Percentiles rank a stretch among this genome's conserved stretches.
phyloP scores from a whole-genome alignment of 2,113 vertebrate genomes.

The Arvicanthis niloticus region DNA sequence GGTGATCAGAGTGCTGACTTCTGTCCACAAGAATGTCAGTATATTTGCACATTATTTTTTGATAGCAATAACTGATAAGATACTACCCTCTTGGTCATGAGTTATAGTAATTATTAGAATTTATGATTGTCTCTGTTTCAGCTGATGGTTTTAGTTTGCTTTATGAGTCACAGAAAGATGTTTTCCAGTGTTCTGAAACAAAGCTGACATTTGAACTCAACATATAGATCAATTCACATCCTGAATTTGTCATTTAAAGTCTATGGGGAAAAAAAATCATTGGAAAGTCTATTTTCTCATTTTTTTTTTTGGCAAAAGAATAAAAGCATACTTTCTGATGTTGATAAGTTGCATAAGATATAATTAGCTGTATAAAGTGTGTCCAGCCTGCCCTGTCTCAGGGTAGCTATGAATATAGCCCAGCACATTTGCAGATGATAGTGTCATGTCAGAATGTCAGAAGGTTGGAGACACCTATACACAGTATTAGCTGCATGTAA shows the following conservation, averaged over 20 bases:
- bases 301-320: not conserved
- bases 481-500: not conserved
- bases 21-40: not conserved
- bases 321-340: not conserved
- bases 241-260: not conserved
- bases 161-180: constrained; percentile 4
- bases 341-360: not conserved
- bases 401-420: not conserved
- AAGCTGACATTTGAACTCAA: not conserved
- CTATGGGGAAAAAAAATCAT: not conserved
- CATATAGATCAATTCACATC: not conserved
- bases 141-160: not conserved
- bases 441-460: no score
- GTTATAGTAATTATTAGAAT: not conserved
- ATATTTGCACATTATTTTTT: not conserved
- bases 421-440: not conserved
- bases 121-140: constrained; percentile 20
- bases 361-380: not conserved
- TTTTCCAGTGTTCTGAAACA: not conserved
- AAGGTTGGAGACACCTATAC: not conserved
- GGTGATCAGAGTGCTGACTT: not conserved
- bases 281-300: not conserved
- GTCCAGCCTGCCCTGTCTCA: not conserved
- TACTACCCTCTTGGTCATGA: not conserved
- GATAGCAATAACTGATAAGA: not conserved